phyloP scores from a whole-genome alignment of 2,113 vertebrate species.

The Vidua chalybeata region DNA sequence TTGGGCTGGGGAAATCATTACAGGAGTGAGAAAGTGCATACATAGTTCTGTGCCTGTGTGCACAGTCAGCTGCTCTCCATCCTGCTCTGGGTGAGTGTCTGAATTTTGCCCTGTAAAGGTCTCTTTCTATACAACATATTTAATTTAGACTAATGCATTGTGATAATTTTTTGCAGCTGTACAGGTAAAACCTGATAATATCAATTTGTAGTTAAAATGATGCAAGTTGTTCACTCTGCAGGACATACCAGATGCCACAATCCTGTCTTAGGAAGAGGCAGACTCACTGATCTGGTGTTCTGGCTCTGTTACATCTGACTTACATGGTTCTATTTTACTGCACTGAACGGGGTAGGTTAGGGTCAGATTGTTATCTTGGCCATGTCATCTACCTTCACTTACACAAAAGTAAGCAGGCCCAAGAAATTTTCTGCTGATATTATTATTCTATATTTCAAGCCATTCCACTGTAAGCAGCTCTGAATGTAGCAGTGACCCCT shows the following conservation, averaged over 20 bases:
- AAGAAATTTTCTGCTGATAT: background rate
- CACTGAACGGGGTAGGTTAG: background rate
- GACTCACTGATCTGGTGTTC: background rate
- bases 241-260: background rate
- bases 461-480: slow-evolving; percentile 4
- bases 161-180: background rate
- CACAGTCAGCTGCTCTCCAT: background rate
- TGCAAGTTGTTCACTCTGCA: background rate
- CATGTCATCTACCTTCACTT: background rate
- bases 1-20: background rate
- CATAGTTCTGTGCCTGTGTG: background rate
- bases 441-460: slow-evolving; percentile 33
- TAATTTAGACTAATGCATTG: background rate
- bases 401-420: background rate
- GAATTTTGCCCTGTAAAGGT: background rate
- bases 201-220: background rate
- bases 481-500: slow-evolving; percentile 17
- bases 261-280: background rate
- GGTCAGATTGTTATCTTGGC: slow-evolving; percentile 16
- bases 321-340: background rate
- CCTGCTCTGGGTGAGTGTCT: background rate
- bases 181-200: background rate
- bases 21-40: background rate
- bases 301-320: background rate
- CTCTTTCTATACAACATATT: background rate